Conservation (phyloP, 2,797 vertebrate species). For the Poecilia gillii region DNA sequence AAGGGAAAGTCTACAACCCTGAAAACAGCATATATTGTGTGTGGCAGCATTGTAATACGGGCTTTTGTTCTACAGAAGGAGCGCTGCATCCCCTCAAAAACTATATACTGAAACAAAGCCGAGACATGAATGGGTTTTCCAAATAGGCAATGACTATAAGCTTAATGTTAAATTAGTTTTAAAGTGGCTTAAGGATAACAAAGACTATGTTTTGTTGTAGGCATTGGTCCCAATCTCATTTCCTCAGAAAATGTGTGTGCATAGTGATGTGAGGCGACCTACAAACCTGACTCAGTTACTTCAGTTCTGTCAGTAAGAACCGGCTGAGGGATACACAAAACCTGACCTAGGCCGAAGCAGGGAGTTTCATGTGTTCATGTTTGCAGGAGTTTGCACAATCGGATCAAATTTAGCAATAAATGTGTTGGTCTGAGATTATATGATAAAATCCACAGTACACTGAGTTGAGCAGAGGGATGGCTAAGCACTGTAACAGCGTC, state of each 20-base stretch:
- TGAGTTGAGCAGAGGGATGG: conserved; percentile 15
- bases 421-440: not conserved
- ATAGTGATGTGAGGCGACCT: not conserved
- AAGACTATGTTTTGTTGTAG: not conserved
- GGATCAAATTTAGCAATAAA: not conserved
- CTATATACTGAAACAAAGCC: not conserved
- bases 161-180: not conserved
- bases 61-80: not conserved
- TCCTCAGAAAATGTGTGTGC: not conserved
- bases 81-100: not conserved
- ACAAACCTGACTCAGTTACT: not conserved
- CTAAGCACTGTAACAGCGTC: conserved; percentile 14
- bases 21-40: not conserved
- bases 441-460: not conserved
- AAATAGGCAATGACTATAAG: not conserved
- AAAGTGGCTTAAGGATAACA: not conserved
- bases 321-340: not conserved
- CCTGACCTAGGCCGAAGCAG: not conserved
- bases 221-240: not conserved
- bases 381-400: not conserved
- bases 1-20: not conserved
- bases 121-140: not conserved
- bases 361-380: not conserved
- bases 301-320: not conserved
- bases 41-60: not conserved